A percentile compares a stretch with the other conserved stretches of the same genome.
These are phyloP conservation scores for Nomada hirtipes DNA, from an alignment of 2,888 invertebrate genomes.

Conservation along the genomic window DNA sequence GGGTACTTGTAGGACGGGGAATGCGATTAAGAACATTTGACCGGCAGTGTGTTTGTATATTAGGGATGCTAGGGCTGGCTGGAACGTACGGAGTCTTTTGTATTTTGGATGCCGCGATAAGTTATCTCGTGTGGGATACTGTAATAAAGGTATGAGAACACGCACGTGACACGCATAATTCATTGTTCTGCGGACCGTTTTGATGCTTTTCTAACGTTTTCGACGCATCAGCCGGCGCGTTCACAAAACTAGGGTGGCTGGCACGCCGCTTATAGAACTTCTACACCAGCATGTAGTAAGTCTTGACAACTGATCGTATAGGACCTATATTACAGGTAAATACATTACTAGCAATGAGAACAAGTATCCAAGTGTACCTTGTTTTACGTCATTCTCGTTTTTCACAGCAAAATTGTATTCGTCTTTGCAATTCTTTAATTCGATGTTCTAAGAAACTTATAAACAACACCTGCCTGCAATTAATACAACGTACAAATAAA, in stretches of 20 bases:
- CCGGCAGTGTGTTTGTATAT: not conserved
- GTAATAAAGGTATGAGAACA: slow-evolving; percentile 82
- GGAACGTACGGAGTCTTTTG: slow-evolving; percentile 68
- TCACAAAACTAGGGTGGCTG: slow-evolving; percentile 25
- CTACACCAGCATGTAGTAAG: no score
- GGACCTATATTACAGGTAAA: not conserved
- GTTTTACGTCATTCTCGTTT: no score
- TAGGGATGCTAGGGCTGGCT: slow-evolving; percentile 38
- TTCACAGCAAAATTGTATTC: no score
- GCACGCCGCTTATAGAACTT: not conserved
- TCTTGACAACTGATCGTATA: no score
- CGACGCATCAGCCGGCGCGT: slow-evolving; percentile 66
- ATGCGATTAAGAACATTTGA: no score
- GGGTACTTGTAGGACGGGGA: no score
- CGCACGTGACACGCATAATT: slow-evolving; percentile 82
- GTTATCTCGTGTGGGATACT: slow-evolving; percentile 75
- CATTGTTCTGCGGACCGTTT: slow-evolving; percentile 73
- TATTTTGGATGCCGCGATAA: slow-evolving; percentile 64
- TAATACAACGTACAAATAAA: no score
- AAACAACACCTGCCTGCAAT: no score
- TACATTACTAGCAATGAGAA: no score
- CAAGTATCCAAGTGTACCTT: no score
- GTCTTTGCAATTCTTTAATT: no score
- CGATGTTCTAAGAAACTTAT: no score
- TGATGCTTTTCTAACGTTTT: slow-evolving; percentile 70